phyloP scores from a whole-genome alignment of 2,113 vertebrate genomes.

The Psittacus erithacus region DNA sequence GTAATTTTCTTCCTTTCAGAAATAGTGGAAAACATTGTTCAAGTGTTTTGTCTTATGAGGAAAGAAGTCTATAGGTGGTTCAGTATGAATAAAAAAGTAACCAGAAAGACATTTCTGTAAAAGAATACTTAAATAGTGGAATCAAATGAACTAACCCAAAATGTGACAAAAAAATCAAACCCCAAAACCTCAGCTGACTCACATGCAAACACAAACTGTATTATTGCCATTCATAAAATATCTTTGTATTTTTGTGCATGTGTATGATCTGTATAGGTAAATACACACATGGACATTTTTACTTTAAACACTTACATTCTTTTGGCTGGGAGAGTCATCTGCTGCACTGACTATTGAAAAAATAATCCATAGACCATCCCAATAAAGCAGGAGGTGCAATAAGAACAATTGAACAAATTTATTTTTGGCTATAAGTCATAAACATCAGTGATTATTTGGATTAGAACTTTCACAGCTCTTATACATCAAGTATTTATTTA shows the following conservation, averaged over 20 bases:
- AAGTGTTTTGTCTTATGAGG: not conserved
- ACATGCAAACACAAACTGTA: not conserved
- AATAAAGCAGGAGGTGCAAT: not conserved
- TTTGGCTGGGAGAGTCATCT: not conserved
- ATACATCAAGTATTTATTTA: conserved; percentile 18
- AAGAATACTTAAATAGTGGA: not conserved
- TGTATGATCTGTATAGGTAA: not conserved
- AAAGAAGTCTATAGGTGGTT: not conserved
- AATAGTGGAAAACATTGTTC: not conserved
- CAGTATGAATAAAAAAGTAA: not conserved
- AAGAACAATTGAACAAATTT: not conserved
- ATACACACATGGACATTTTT: not conserved
- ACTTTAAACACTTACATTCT: not conserved
- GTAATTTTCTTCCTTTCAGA: not conserved
- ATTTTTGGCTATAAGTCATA: not conserved
- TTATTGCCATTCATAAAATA: not conserved
- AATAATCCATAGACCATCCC: not conserved
- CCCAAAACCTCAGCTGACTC: not conserved
- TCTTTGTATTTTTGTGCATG: not conserved
- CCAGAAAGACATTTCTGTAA: not conserved
- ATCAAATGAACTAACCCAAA: not conserved
- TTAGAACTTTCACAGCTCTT: conserved; percentile 11
- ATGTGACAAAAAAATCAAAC: not conserved
- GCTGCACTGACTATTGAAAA: not conserved
- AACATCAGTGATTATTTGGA: not conserved